These are phyloP conservation scores for Burhinus oedicnemus DNA, from an alignment of 2,113 vertebrate species.

Conservation along the genomic window DNA sequence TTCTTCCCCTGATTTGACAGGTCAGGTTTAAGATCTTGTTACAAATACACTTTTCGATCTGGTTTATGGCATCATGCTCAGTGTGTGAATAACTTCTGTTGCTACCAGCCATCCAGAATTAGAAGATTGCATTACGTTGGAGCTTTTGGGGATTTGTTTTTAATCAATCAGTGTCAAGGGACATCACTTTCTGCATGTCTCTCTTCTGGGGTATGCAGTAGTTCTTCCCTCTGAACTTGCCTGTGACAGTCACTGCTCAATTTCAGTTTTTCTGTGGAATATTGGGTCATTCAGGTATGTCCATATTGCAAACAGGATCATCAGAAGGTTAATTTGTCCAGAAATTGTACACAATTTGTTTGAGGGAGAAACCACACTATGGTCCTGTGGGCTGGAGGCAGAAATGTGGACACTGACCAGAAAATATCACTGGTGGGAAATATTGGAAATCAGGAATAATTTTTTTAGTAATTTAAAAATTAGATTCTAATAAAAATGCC, in stretches of 20 bases:
- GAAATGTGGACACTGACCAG: neutral
- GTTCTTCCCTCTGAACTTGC: neutral
- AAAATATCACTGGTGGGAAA: neutral
- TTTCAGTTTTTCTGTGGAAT: neutral
- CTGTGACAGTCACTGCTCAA: neutral
- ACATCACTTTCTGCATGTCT: neutral
- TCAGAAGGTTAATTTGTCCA: neutral
- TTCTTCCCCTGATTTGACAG: neutral
- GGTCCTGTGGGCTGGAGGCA: neutral
- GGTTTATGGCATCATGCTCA: neutral
- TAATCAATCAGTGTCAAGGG: neutral
- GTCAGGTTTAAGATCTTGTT: slow-evolving; percentile 25
- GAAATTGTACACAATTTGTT: neutral
- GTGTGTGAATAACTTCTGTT: neutral
- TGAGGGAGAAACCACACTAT: neutral
- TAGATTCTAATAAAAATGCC: neutral
- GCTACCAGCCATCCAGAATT: neutral
- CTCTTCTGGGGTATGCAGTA: neutral
- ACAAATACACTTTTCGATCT: neutral
- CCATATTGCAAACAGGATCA: neutral
- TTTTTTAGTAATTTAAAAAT: neutral
- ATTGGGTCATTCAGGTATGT: neutral
- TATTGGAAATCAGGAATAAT: neutral
- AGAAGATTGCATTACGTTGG: neutral
- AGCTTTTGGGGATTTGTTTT: neutral